These are phyloP conservation scores for Drosophila ohnishii DNA, from an alignment of 1,140 invertebrate species.

Conservation along the genomic window DNA sequence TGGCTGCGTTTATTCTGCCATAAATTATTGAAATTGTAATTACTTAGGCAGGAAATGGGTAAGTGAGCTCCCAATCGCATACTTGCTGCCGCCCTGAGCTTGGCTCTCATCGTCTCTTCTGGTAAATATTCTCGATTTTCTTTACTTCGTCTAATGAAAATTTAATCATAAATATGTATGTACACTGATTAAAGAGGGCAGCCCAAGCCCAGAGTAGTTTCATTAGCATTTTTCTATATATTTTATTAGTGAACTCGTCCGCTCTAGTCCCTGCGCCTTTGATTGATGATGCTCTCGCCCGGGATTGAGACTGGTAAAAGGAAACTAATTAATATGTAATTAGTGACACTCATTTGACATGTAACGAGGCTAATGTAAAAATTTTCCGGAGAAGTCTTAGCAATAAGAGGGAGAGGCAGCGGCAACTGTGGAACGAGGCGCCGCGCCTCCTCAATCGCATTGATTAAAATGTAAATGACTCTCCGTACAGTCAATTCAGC, in stretches of 20 bases:
- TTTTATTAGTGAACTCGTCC: constrained; percentile 34
- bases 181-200: constrained; percentile 50
- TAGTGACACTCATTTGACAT: constrained; percentile 68
- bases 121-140: constrained; percentile 16
- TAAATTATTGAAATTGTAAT: constrained; percentile 79
- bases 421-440: background rate
- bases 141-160: constrained; percentile 60
- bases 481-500: constrained; percentile 34
- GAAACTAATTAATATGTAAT: constrained; percentile 69
- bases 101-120: constrained; percentile 9
- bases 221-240: constrained; percentile 33
- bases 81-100: constrained; percentile 23
- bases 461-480: constrained; percentile 52
- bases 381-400: constrained; percentile 7
- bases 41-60: constrained; percentile 70
- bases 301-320: constrained; percentile 36
- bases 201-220: constrained; percentile 20
- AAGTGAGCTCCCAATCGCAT: constrained; percentile 46
- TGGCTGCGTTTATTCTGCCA: constrained; percentile 65
- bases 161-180: constrained; percentile 61
- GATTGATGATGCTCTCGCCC: constrained; percentile 58
- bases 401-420: constrained; percentile 5
- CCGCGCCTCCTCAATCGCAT: background rate
- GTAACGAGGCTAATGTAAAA: constrained; percentile 51
- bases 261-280: constrained; percentile 14